These are phyloP conservation scores for Agriopis leucophaearia DNA, from an alignment of 2,888 invertebrate genomes.

Conservation along the genomic window DNA sequence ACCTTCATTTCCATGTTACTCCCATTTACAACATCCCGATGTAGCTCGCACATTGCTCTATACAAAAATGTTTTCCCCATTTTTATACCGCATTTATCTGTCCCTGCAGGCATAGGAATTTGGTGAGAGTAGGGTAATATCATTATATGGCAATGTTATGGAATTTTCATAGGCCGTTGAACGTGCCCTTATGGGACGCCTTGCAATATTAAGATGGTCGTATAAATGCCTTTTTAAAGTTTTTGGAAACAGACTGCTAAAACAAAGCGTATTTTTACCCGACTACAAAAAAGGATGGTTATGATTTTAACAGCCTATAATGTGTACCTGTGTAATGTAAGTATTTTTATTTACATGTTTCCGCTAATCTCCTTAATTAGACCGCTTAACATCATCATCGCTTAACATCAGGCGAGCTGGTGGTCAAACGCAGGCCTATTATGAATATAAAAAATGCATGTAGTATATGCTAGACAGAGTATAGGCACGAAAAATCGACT, in stretches of 20 bases:
- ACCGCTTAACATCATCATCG: too few species aligned
- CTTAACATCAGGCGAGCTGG: too few species aligned
- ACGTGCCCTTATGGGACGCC: slow-evolving; percentile 4
- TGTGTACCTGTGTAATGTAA: too few species aligned
- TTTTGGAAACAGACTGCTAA: neutral
- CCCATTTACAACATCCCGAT: slow-evolving; percentile 10
- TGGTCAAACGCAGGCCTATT: too few species aligned
- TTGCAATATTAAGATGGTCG: slow-evolving; percentile 4
- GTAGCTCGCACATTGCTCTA: slow-evolving; percentile 17
- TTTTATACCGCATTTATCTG: slow-evolving; percentile 26
- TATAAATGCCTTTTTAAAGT: neutral
- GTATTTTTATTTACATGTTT: too few species aligned
- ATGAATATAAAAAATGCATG: too few species aligned
- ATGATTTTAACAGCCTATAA: too few species aligned
- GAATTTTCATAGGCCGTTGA: slow-evolving; percentile 24
- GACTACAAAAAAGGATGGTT: too few species aligned
- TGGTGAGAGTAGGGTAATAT: slow-evolving; percentile 30
- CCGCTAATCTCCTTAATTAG: too few species aligned
- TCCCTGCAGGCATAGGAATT: slow-evolving; percentile 25
- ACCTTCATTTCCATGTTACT: slow-evolving; percentile 25
- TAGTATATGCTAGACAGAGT: too few species aligned
- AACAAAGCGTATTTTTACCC: neutral
- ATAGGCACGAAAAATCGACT: too few species aligned
- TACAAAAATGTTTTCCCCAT: slow-evolving; percentile 23
- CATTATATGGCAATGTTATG: slow-evolving; percentile 26